Evolutionary conservation across 37 sponge, comb jelly and placozoan genomes (phyloP), one percentile per base, ranked within the genome.

Genomic region (Halisarca cf. caerulea): DNA sequence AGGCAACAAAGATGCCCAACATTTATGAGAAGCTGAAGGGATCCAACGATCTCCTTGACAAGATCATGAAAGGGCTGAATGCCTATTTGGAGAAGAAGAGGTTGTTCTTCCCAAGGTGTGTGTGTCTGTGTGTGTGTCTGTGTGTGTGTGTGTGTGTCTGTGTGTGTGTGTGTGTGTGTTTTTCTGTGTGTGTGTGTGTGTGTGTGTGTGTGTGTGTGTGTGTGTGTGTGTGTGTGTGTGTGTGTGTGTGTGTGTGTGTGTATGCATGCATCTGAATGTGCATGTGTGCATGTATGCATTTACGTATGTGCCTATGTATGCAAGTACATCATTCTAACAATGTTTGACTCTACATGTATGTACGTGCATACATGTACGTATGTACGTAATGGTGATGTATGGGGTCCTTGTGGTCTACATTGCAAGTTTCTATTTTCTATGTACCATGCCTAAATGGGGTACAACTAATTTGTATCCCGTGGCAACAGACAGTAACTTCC

Each of bases 41-140:
- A n/a, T 81, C 89, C 78, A 96, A 96, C 81, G 90, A 86, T 3
- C 91, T 99, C 7, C 85, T 99, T 75, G 97, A 99, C 33, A 89
- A 88, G 62, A 99, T 99, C 69, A 83, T 90, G 88, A 99, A 99
- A 71, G 99, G 99, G 11, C 86, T 99, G 53, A 99, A 99, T 81
- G 87, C 87, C 44, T 99, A 99, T 79, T 71, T 99, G 83, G 99
- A 99, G 86, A 99, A 99, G 93, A 99, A 99, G 84, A 75, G 99
- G 15, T 89, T 99, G 60, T 99, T 88, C 83, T 99, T 99, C 57
- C 97, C 99, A 6, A 84, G 98, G 77, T 80, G 34, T 24, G 81
- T 58, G 33, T 0, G 20, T 58, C 21, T 20, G 20, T 71, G 18
- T 20, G 32, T 37, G 54, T 28, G 14, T 9, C 55, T 45, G 7